These are phyloP conservation scores for Diadophis punctatus DNA, from an alignment of 2,113 vertebrate genomes.

Conservation along the genomic window DNA sequence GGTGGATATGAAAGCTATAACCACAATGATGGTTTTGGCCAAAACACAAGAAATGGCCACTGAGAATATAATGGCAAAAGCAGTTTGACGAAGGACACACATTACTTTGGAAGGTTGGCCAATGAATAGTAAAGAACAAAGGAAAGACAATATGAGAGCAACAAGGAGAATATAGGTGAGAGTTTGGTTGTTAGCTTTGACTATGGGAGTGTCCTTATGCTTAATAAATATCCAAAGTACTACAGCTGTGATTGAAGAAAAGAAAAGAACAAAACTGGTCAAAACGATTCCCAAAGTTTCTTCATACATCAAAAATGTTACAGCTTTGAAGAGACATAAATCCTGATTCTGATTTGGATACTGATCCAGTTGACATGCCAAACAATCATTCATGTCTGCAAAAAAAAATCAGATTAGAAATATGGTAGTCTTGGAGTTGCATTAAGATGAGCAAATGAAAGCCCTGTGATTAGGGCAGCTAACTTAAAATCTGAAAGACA, in stretches of 20 bases:
- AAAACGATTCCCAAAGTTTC: background rate
- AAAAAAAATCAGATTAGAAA: background rate
- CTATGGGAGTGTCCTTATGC: background rate
- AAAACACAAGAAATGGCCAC: background rate
- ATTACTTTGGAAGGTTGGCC: background rate
- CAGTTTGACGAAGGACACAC: background rate
- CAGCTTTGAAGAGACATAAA: background rate
- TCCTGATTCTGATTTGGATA: background rate
- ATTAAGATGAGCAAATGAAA: background rate
- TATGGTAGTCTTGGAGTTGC: background rate
- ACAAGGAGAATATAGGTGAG: background rate
- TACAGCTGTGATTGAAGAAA: background rate
- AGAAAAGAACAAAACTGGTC: background rate
- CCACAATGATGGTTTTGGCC: background rate
- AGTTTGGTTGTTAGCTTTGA: background rate
- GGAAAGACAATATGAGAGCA: background rate
- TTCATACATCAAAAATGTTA: background rate
- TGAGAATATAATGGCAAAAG: background rate
- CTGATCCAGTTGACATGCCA: background rate
- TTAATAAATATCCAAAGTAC: background rate
- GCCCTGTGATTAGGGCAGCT: background rate
- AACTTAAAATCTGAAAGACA: background rate
- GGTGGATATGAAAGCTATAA: background rate
- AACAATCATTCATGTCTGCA: background rate
- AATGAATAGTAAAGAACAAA: background rate